Evolutionary conservation across 2,113 vertebrate species (phyloP), one percentile per base, ranked within the genome.

Genomic region (Oncorhynchus gorbuscha): DNA sequence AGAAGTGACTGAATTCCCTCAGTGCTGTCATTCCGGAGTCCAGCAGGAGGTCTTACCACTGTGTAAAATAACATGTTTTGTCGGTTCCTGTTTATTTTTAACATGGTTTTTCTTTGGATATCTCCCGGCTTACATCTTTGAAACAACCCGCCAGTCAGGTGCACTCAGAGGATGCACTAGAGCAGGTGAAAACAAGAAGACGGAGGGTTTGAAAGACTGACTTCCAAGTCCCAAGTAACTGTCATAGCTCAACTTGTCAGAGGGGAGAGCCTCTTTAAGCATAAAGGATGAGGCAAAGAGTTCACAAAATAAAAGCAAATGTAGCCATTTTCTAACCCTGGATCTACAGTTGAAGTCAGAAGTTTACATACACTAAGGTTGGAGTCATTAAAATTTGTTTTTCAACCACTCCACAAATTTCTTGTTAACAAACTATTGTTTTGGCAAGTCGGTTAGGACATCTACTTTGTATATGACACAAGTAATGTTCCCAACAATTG

Each of bases 231-330:
- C 79, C 87, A 88, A 82, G 84, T 84, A 75, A 87, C 87, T 91
- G 88, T 87, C 90, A 87, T 87, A 81, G 83, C 82, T 81, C 78
- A 71, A 87, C 88, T 88, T 90, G 89, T 90, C 89, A 87, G 91
- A 91, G 90, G 91, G 88, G 80, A 91, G 83, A 90, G 87, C 86
- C 87, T 83, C 89, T 91, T 88, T 85, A 88, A 90, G 89, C 87
- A 89, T 89, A 88, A 86, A 61, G 87, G 90, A 91, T 91, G 90
- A 92, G 77, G 86, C 77, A 24, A 13, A 45, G 39, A 14, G 35
- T 45, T 12, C 67, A 88, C 89, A 90, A 86, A 92, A 87, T 86
- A 84, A 86, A 84, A 88, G 91, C 80, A 87, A 86, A 68, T 87
- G 86, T 82, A 62, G 9, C 59, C 13, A 5, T 62, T 62, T 62